These are phyloP conservation scores for Poeciliopsis retropinna DNA, from an alignment of 2,113 vertebrate genomes.

Conservation along the genomic window DNA sequence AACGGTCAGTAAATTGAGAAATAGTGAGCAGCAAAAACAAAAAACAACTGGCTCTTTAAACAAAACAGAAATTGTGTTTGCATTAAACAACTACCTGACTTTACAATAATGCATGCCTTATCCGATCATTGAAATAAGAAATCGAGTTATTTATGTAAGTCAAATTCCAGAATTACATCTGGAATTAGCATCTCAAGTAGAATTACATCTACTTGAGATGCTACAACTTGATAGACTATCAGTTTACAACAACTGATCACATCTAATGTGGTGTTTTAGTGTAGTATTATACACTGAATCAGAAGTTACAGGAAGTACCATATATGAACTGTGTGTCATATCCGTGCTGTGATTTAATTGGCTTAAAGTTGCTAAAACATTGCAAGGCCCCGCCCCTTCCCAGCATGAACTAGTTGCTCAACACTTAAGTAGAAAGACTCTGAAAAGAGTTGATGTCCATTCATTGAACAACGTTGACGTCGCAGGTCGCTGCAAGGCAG, in stretches of 20 bases:
- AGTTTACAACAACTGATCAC: background rate
- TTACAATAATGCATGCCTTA: too few relatives aligned
- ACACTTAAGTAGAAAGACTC: background rate
- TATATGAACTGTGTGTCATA: too few relatives aligned
- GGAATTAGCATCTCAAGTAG: too few relatives aligned
- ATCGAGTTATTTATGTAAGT: too few relatives aligned
- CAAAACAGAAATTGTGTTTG: too few relatives aligned
- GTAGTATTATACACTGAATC: background rate
- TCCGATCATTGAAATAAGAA: too few relatives aligned
- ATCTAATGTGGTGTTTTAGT: background rate
- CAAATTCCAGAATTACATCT: too few relatives aligned
- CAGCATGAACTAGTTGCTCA: background rate
- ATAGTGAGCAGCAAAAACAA: too few relatives aligned
- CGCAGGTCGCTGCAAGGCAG: slow-evolving; percentile 22
- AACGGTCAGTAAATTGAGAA: too few relatives aligned
- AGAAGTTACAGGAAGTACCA: background rate
- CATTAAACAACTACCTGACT: too few relatives aligned
- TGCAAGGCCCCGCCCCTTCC: slow-evolving; percentile 24
- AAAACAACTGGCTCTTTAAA: too few relatives aligned
- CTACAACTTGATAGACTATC: background rate
- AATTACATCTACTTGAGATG: too few relatives aligned
- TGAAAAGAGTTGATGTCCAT: background rate
- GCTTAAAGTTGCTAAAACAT: slow-evolving; percentile 46
- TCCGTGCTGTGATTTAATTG: slow-evolving; percentile 51
- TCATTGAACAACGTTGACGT: background rate